These are phyloP conservation scores for Buathra laborator DNA, from an alignment of 2,888 invertebrate genomes.

Conservation along the genomic window DNA sequence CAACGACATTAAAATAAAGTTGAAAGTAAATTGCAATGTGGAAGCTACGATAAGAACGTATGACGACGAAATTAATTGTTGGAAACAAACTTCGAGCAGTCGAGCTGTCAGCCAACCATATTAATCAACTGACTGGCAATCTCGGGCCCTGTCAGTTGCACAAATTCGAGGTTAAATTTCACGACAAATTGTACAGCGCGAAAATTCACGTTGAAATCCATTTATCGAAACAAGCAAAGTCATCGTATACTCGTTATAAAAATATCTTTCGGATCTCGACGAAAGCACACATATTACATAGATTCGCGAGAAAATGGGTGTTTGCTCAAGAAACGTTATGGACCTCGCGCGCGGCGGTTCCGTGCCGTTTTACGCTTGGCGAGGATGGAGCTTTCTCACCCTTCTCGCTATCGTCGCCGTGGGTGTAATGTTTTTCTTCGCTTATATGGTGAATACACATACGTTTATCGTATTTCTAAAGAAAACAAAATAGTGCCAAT, in stretches of 20 bases:
- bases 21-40: not conserved
- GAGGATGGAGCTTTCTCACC: constrained; percentile 75
- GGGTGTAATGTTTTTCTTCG: constrained; percentile 68
- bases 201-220: not conserved
- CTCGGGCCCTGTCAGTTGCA: constrained; percentile 45
- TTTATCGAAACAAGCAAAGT: constrained; percentile 7
- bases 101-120: constrained; percentile 23
- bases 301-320: constrained; percentile 57
- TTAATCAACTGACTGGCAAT: constrained; percentile 16
- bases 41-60: not conserved
- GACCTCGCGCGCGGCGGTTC: constrained; percentile 31
- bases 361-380: constrained; percentile 73
- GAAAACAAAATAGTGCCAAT: not conserved
- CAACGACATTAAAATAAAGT: not conserved
- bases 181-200: not conserved
- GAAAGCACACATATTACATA: not conserved
- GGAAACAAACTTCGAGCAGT: constrained; percentile 39
- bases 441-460: constrained; percentile 60
- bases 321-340: constrained; percentile 59
- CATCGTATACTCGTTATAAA: not conserved
- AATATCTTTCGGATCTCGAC: not conserved
- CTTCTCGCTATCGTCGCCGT: constrained; percentile 70
- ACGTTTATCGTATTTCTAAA: not conserved
- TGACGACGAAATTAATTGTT: not conserved
- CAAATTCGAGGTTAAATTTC: constrained; percentile 33